A percentile compares a stretch with the other conserved stretches of the same genome.
Conservation (phyloP, 2,888 invertebrate species). For the Apoda limacodes region DNA sequence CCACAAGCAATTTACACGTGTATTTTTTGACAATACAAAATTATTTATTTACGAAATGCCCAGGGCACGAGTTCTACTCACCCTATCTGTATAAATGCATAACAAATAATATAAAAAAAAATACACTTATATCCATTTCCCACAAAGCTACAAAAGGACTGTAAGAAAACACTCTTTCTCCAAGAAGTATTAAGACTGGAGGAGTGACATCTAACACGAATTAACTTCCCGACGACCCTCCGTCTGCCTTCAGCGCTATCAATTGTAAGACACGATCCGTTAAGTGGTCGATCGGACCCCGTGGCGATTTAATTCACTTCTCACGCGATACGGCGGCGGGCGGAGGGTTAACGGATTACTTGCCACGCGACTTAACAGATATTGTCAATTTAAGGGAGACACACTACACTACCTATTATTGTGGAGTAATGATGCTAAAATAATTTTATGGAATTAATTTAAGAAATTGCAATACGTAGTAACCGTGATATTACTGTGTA, state of each 20-base stretch:
- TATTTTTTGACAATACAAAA: no score
- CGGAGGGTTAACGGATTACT: conserved; percentile 60
- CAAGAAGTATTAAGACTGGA: conserved; percentile 48
- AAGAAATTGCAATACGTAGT: no score
- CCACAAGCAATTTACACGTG: no score
- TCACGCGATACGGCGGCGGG: conserved; percentile 52
- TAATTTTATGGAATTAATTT: conserved; percentile 20
- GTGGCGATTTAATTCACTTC: conserved; percentile 60
- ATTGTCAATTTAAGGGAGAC: conserved; percentile 56
- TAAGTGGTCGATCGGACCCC: conserved; percentile 60
- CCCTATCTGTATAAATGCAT: conserved; percentile 5
- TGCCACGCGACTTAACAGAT: conserved; percentile 61
- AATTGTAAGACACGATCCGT: conserved; percentile 55
- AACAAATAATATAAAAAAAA: neutral
- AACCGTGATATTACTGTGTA: no score
- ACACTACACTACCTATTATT: conserved; percentile 26
- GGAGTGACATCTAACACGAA: conserved; percentile 63
- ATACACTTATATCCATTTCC: conserved; percentile 5
- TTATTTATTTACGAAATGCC: no score
- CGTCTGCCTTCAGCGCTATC: conserved; percentile 52
- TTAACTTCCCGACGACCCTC: conserved; percentile 57
- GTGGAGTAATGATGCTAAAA: conserved; percentile 45
- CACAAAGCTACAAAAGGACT: conserved; percentile 22
- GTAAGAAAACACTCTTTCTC: conserved; percentile 52
- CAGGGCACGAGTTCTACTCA: no score